phyloP scores from a whole-genome alignment of 2,888 invertebrate genomes.

The Drosophila emarginata region DNA sequence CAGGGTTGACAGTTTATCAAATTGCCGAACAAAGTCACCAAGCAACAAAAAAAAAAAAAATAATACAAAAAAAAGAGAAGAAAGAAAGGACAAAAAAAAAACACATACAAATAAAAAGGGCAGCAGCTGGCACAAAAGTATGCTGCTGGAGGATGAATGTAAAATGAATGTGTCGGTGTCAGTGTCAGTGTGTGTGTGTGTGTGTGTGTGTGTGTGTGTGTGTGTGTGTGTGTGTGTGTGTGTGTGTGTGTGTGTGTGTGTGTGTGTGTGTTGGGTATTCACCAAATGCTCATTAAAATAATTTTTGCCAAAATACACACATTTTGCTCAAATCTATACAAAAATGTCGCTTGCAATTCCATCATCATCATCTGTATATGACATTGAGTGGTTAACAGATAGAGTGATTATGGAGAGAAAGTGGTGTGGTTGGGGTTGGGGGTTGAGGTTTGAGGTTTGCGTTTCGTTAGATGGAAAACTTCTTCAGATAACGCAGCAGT shows the following conservation, averaged over 20 bases:
- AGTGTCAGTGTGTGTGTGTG: not conserved
- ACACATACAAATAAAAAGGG: conserved; percentile 28
- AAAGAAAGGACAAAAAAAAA: conserved; percentile 16
- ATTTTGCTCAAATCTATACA: conserved; percentile 64
- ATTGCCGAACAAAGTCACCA: conserved; percentile 52
- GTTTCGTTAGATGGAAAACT: conserved; percentile 34
- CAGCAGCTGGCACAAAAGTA: conserved; percentile 51
- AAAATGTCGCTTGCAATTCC: conserved; percentile 53
- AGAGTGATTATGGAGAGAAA: conserved; percentile 3
- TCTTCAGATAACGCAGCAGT: conserved; percentile 60
- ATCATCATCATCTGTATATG: conserved; percentile 58
- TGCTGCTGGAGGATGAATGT: conserved; percentile 2
- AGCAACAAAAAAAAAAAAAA: conserved; percentile 23
- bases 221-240: not conserved
- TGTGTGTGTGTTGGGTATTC: conserved; percentile 21
- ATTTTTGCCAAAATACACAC: conserved; percentile 59
- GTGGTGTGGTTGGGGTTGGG: not conserved
- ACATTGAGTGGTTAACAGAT: conserved; percentile 72
- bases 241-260: not conserved
- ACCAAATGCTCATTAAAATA: conserved; percentile 69
- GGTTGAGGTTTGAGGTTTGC: not conserved
- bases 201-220: conserved; percentile 12
- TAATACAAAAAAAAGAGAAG: conserved; percentile 12
- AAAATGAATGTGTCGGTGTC: conserved; percentile 14
- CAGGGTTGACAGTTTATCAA: conserved; percentile 66